Evolutionary conservation across 1,140 invertebrate species (phyloP).

Genomic region (Popillia japonica): DNA sequence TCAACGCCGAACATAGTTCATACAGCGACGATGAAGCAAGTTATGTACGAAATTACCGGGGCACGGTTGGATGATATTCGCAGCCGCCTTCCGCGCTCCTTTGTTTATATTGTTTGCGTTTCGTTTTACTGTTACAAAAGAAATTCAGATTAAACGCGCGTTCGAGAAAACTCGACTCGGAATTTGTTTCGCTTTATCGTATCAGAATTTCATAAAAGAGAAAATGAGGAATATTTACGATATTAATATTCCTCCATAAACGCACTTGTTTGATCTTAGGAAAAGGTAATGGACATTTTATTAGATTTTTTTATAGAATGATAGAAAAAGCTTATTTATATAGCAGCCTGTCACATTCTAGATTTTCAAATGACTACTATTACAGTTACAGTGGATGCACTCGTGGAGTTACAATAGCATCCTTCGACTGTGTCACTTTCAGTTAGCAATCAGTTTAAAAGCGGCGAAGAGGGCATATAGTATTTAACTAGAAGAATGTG

Average conservation of each 20-base stretch:
- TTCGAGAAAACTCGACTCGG: not conserved
- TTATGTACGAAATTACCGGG: conserved; percentile 31
- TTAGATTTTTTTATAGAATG: too few relatives aligned
- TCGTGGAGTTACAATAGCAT: too few relatives aligned
- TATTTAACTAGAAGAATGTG: too few relatives aligned
- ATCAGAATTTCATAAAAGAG: not conserved
- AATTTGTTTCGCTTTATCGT: not conserved
- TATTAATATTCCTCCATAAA: not conserved
- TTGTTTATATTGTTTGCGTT: conserved; percentile 34
- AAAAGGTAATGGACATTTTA: too few relatives aligned
- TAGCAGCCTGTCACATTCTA: too few relatives aligned
- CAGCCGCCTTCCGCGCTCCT: conserved; percentile 6
- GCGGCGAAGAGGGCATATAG: too few relatives aligned
- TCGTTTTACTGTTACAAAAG: conserved; percentile 18
- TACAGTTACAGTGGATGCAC: too few relatives aligned
- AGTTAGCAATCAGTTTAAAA: too few relatives aligned
- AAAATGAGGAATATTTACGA: not conserved
- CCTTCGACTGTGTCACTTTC: too few relatives aligned
- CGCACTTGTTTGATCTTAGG: too few relatives aligned
- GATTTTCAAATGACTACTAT: too few relatives aligned
- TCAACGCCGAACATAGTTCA: conserved; percentile 19
- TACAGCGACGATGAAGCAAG: conserved; percentile 25
- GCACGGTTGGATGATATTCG: conserved; percentile 28
- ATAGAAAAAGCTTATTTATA: too few relatives aligned
- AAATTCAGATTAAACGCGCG: conserved; percentile 6